Conservation (phyloP, 2,797 vertebrate species). For the Rhynchonycteris naso region DNA sequence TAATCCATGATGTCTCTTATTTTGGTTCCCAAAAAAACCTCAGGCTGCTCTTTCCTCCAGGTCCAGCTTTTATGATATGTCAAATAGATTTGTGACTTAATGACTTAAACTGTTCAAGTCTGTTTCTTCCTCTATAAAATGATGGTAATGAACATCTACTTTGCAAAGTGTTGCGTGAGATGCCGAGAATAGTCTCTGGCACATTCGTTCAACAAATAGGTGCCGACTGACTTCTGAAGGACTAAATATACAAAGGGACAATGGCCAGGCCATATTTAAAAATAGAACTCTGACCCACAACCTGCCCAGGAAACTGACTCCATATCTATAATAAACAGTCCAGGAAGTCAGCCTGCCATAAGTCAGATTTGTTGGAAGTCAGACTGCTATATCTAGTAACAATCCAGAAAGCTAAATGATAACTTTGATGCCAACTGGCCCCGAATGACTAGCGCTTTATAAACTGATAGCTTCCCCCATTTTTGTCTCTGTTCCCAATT, state of each 20-base stretch:
- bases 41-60: background rate
- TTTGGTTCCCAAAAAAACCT: background rate
- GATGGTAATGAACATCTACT: background rate
- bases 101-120: background rate
- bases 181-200: background rate
- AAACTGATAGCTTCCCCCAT: background rate
- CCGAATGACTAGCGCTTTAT: background rate
- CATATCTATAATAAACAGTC: background rate
- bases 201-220: background rate
- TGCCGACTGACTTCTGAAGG: background rate
- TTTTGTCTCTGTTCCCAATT: background rate
- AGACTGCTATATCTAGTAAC: background rate
- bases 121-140: background rate
- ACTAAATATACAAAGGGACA: background rate
- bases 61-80: background rate
- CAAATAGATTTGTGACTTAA: background rate
- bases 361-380: background rate
- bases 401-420: background rate
- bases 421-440: background rate
- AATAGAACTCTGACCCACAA: background rate
- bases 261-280: background rate
- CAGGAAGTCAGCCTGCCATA: background rate
- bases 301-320: background rate
- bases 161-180: background rate
- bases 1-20: background rate